Evolutionary conservation across 2,888 invertebrate genomes (phyloP), one percentile per base, ranked within the genome.

Genomic region (Eupithecia pulchellata): DNA sequence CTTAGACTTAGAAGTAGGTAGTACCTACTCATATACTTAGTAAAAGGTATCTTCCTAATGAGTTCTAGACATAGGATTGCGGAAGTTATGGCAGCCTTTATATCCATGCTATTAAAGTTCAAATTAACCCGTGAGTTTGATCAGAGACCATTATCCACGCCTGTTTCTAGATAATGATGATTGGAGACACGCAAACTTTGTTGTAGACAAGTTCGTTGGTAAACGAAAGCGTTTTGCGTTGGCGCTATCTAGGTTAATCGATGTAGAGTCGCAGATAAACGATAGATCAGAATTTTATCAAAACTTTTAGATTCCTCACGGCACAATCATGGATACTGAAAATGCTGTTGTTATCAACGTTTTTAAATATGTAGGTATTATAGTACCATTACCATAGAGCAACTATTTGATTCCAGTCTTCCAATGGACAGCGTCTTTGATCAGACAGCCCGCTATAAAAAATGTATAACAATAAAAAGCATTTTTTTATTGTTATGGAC

Each of bases 141-240:
- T 55, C 36, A 8, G n/a, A 64, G 20, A 30, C 20, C 32, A 52
- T 52, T 52, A 52, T 52, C 20, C 13, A 52, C 52, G 66, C 61
- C 20, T 60, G 52, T 47, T 47, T 47, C 25, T 42, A 61, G 6
- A 67, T 61, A 25, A 60, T 67, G 13, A 67, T 52, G 25, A 52
- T 52, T 25, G 52, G 25, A 20, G 52, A 25, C 52, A 52, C 52
- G 52, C 52, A 52, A 52, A 52, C 52, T 25, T 47, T 25, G 11
- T 25, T 13, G 13, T 52, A 25, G 52, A 52, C 52, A 52, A 52
- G 2, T 13, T 20, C 11, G 52, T 20, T 25, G 25, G 52, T 11
- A 4, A 52, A 25, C 25, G 52, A 52, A 52, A 52, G 52, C 25
- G 52, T 52, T 52, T 47, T 4, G 47, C 20, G 20, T 47, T 25